Percentiles rank a stretch among this genome's conserved stretches.
Evolutionary conservation across 2,797 vertebrate species (phyloP).

Genomic region (Coranthus polyacanthus): DNA sequence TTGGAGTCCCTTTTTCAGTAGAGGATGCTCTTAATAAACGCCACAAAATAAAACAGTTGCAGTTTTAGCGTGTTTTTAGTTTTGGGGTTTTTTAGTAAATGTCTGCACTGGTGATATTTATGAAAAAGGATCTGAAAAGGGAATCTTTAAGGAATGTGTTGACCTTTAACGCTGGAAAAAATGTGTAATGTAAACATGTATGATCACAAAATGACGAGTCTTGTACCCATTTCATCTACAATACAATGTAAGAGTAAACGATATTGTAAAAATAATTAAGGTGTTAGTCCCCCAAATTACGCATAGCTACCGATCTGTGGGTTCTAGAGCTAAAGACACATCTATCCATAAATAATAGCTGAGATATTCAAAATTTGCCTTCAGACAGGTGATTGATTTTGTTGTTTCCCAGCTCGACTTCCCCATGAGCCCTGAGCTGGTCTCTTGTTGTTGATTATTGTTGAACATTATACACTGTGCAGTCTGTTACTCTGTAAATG

Average conservation of each 20-base stretch:
- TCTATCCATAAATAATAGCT: conserved; percentile 17
- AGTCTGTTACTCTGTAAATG: conserved; percentile 63
- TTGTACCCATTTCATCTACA: conserved; percentile 6
- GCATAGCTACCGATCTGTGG: conserved; percentile 8
- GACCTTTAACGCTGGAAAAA: not conserved
- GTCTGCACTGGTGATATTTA: conserved; percentile 1
- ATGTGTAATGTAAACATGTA: not conserved
- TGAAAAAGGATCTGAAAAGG: conserved; percentile 34
- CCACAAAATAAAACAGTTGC: not conserved
- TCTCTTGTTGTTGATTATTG: conserved; percentile 59
- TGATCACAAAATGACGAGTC: not conserved
- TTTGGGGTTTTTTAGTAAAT: not conserved
- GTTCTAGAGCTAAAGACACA: conserved; percentile 10
- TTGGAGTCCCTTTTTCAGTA: conserved; percentile 11
- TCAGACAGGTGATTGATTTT: not conserved
- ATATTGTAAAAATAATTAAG: no score
- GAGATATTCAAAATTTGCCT: conserved; percentile 12
- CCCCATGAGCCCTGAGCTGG: conserved; percentile 22
- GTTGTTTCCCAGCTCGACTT: conserved; percentile 6
- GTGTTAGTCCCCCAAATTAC: not conserved
- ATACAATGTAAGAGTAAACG: not conserved
- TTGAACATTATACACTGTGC: conserved; percentile 60
- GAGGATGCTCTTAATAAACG: not conserved
- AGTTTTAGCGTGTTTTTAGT: not conserved
- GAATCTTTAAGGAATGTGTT: conserved; percentile 18